phyloP scores from a whole-genome alignment of 2,888 invertebrate genomes.

The Embidobia sp. region DNA sequence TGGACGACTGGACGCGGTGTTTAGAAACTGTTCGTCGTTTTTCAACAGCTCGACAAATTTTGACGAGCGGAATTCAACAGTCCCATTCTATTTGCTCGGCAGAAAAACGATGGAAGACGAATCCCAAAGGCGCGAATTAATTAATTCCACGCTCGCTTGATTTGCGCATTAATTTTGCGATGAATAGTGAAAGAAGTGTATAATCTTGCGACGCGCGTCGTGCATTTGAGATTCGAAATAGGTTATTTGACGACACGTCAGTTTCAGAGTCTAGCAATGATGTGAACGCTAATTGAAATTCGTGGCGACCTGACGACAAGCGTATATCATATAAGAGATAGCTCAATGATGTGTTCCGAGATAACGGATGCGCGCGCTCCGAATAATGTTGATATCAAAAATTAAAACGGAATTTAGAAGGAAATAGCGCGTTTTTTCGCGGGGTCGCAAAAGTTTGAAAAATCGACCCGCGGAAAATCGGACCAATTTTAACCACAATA shows the following conservation, averaged over 20 bases:
- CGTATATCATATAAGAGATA: slow-evolving; percentile 57
- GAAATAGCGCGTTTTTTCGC: no score
- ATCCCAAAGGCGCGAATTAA: no score
- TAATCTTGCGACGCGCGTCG: slow-evolving; percentile 34
- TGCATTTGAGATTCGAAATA: slow-evolving; percentile 51
- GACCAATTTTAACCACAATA: no score
- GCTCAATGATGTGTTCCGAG: slow-evolving; percentile 51
- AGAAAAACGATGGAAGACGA: no score
- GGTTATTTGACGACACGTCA: slow-evolving; percentile 61
- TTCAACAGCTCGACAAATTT: no score
- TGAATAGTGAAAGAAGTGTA: slow-evolving; percentile 36
- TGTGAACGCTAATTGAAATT: slow-evolving; percentile 64
- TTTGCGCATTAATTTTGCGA: slow-evolving; percentile 33
- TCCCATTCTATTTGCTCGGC: no score
- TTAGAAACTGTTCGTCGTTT: no score
- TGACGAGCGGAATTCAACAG: no score
- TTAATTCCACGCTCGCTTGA: slow-evolving; percentile 16
- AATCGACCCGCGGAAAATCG: no score
- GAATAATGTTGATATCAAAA: slow-evolving; percentile 47
- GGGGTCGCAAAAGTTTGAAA: no score
- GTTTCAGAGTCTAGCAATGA: slow-evolving; percentile 59
- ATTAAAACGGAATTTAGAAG: slow-evolving; percentile 18
- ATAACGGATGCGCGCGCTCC: slow-evolving; percentile 43
- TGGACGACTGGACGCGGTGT: no score
- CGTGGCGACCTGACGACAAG: slow-evolving; percentile 63